phyloP scores from a whole-genome alignment of 2,113 vertebrate genomes.

The Muntiacus muntjak region DNA sequence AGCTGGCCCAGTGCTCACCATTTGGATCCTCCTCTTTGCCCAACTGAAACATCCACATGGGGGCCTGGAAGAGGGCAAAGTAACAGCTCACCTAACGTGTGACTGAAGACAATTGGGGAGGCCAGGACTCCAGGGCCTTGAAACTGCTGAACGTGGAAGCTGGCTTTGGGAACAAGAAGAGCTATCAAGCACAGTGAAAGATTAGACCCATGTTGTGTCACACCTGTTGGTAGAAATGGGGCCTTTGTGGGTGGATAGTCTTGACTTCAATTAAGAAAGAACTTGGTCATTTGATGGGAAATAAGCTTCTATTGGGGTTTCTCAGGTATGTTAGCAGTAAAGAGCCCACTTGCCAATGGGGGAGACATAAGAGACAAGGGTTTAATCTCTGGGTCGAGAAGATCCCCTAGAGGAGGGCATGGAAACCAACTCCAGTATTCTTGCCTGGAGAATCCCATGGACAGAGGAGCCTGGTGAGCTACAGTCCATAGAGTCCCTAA shows the following conservation, averaged over 20 bases:
- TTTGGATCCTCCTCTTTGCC: not conserved
- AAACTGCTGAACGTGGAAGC: not conserved
- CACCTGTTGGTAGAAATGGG: not conserved
- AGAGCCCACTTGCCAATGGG: not conserved
- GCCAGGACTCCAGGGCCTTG: not conserved
- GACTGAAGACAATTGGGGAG: not conserved
- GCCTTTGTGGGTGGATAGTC: not conserved
- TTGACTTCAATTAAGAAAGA: not conserved
- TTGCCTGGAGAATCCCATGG: not conserved
- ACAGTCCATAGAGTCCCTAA: not conserved
- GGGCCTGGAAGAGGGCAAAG: not conserved
- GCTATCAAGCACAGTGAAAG: not conserved
- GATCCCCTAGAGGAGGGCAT: not conserved
- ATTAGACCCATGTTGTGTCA: not conserved
- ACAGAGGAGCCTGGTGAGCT: not conserved
- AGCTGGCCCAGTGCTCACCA: not conserved
- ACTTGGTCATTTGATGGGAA: not conserved
- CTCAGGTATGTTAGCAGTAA: not conserved
- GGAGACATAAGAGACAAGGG: not conserved
- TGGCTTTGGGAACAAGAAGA: not conserved
- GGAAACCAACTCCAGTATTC: not conserved
- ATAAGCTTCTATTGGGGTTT: not conserved
- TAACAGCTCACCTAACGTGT: not conserved
- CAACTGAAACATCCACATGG: not conserved
- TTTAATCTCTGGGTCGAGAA: not conserved